These are phyloP conservation scores for Meghimatium bilineatum DNA, from an alignment of 2,888 invertebrate genomes.

Conservation along the genomic window DNA sequence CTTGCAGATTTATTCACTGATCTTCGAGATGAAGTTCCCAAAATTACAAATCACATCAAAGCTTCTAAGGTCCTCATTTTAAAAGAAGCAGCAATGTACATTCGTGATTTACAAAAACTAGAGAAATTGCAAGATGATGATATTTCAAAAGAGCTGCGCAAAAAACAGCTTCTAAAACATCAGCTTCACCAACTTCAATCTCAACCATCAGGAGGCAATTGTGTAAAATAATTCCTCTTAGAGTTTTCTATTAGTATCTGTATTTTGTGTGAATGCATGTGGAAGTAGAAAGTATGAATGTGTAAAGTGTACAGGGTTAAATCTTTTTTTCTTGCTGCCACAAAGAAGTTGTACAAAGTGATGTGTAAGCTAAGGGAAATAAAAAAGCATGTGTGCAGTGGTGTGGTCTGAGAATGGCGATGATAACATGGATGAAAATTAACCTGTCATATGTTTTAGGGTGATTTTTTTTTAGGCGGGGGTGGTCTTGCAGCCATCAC, in stretches of 20 bases:
- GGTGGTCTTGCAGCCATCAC: slow-evolving; percentile 4
- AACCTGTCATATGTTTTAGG: slow-evolving; percentile 47
- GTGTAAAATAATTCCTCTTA: background rate
- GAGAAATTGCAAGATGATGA: slow-evolving; percentile 28
- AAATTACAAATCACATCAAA: slow-evolving; percentile 30
- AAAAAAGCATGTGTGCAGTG: background rate
- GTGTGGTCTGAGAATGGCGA: background rate
- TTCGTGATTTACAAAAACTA: slow-evolving; percentile 26
- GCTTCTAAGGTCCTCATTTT: slow-evolving; percentile 45
- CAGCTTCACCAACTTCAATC: slow-evolving; percentile 32
- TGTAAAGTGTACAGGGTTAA: background rate
- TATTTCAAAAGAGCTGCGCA: slow-evolving; percentile 10
- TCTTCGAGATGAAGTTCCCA: slow-evolving; percentile 42
- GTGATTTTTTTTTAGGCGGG: slow-evolving; percentile 23
- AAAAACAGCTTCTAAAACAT: slow-evolving; percentile 1
- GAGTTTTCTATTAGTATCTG: background rate
- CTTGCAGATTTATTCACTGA: slow-evolving; percentile 44
- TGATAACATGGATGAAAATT: slow-evolving; percentile 36
- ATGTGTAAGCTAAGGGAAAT: background rate
- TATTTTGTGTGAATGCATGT: background rate
- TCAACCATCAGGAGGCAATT: slow-evolving; percentile 12
- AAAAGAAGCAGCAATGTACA: slow-evolving; percentile 34
- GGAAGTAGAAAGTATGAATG: background rate
- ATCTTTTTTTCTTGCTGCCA: background rate
- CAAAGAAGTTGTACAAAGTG: background rate